Evolutionary conservation across 2,888 invertebrate genomes (phyloP), one percentile per base, ranked within the genome.

Genomic region (Zele albiditarsus): DNA sequence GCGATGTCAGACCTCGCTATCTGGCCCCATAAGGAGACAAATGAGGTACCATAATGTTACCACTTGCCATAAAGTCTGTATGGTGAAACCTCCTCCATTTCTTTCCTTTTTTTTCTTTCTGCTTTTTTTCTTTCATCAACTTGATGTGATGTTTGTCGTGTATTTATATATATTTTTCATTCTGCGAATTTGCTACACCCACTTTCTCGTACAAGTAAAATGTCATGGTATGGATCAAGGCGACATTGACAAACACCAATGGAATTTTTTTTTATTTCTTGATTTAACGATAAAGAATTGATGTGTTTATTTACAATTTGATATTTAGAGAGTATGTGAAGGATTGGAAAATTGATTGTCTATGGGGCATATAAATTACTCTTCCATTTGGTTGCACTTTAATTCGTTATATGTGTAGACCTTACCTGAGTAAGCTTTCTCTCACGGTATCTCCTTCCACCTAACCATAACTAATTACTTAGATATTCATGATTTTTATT

Each of bases 1-100:
- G 83, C 82, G 78, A 83, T 82, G 82, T 81, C 82, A 78, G 78
- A 80, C 73, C 80, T 80, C 78, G 80, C 75, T 81, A 80, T 79
- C 80, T 79, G 76, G 81, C 84, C 83, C 82, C 82, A 84, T 83
- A 84, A 84, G 84, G 84, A 82, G 81, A 81, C 82, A 77, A 72
- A 79, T 77, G 73, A 77, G 77, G 76, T 74, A 79, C 76, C 76
- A 77, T 78, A 79, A 78, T 68, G 65, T 63, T 68, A 69, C 70
- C 58, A 70, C 76, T 67, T 53, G 62, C 76, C 69, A 76, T 76
- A 76, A 76, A 72, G 67, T 63, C 62, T 58, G 58, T 74, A 66
- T 74, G 71, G 60, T 71, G 66, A 63, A 67, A 71, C 73, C 38
- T 70, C 42, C 66, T 65, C 31, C 62, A 14, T 69, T 33, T 71